Percentiles rank a stretch among this genome's conserved stretches.
phyloP scores from a whole-genome alignment of 2,888 invertebrate genomes.

The Heteropelma amictum region DNA sequence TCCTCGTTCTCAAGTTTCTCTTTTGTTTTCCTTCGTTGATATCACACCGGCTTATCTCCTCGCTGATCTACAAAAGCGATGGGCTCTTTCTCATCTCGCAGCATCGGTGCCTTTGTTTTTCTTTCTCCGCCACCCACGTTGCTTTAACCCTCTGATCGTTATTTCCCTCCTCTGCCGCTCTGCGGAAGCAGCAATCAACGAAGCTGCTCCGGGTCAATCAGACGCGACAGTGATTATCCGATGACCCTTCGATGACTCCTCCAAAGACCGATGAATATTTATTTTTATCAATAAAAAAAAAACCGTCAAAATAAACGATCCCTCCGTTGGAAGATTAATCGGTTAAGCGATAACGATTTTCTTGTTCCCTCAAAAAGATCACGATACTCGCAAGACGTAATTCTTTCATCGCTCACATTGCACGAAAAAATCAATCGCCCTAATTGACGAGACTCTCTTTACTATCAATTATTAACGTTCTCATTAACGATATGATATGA shows the following conservation, averaged over 20 bases:
- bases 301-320: background rate
- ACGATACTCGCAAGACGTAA: too few relatives aligned
- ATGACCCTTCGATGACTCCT: background rate
- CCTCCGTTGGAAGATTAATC: too few relatives aligned
- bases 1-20: background rate
- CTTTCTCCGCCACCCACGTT: conserved; percentile 46
- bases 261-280: background rate
- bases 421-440: background rate
- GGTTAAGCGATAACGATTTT: too few relatives aligned
- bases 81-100: conserved; percentile 31
- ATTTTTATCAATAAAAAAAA: background rate
- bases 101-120: background rate
- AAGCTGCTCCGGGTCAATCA: conserved; percentile 1
- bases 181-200: conserved; percentile 45
- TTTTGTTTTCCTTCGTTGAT: background rate
- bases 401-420: too few relatives aligned
- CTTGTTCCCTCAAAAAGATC: too few relatives aligned
- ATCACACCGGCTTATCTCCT: conserved; percentile 54
- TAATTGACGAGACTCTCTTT: background rate
- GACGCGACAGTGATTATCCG: conserved; percentile 15
- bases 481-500: conserved; percentile 49
- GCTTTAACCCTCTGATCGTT: conserved; percentile 47
- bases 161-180: background rate
- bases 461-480: conserved; percentile 50
- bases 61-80: conserved; percentile 49